Conservation (phyloP, 2,888 invertebrate species). For the Embidobia sp. region DNA sequence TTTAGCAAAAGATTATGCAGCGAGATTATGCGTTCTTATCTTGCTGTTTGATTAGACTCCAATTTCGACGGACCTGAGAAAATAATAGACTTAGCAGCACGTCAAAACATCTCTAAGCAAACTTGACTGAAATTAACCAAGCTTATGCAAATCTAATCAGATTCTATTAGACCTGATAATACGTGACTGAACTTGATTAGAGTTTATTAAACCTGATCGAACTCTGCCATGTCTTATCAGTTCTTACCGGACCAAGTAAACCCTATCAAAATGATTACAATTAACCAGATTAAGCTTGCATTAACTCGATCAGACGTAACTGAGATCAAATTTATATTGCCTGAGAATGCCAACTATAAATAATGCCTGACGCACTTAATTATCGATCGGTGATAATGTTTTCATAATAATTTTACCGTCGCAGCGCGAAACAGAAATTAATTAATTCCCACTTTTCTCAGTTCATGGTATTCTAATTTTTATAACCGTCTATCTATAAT, state of each 20-base stretch:
- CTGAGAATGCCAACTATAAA: not conserved
- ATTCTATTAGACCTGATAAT: conserved; percentile 37
- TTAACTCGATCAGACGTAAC: conserved; percentile 19
- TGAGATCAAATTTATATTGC: conserved; percentile 1
- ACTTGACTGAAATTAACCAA: conserved; percentile 38
- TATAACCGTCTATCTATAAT: not conserved
- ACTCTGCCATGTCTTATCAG: conserved; percentile 45
- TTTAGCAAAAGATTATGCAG: not conserved
- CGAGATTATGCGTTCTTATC: no score
- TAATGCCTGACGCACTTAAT: not conserved
- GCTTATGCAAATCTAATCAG: conserved; percentile 42
- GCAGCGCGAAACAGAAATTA: not conserved
- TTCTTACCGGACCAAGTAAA: conserved; percentile 25
- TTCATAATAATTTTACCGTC: not conserved
- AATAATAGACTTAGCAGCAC: no score
- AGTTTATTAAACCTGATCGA: conserved; percentile 50
- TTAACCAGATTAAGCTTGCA: conserved; percentile 26
- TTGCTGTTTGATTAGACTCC: no score
- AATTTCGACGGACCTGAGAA: no score
- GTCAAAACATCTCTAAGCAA: conserved; percentile 12
- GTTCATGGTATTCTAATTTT: not conserved
- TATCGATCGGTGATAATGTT: not conserved
- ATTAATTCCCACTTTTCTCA: not conserved
- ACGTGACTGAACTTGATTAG: conserved; percentile 50
- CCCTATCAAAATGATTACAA: conserved; percentile 32